phyloP scores from a whole-genome alignment of 2,888 invertebrate species.

The Cybosia mesomella region DNA sequence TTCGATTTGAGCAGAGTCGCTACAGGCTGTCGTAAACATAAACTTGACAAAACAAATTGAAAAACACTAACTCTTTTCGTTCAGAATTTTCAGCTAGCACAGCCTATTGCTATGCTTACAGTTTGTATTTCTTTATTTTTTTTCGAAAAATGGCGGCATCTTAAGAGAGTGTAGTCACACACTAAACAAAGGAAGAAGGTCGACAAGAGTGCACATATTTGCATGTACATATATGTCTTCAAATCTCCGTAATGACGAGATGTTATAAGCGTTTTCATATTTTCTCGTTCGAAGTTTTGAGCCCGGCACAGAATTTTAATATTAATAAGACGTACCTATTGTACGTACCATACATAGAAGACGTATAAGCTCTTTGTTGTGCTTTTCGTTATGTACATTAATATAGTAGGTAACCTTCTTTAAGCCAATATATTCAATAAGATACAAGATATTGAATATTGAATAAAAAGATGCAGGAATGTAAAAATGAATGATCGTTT shows the following conservation, averaged over 20 bases:
- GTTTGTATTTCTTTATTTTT: too few species aligned
- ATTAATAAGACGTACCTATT: slow-evolving; percentile 39
- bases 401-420: slow-evolving; percentile 11
- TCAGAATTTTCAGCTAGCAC: too few species aligned
- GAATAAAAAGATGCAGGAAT: too few species aligned
- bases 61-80: too few species aligned
- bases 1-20: too few species aligned
- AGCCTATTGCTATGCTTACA: too few species aligned
- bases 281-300: slow-evolving; percentile 25
- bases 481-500: too few species aligned
- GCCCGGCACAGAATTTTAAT: slow-evolving; percentile 30
- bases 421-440: neutral
- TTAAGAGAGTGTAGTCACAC: neutral
- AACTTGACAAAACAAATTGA: too few species aligned
- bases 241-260: slow-evolving; percentile 14
- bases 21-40: too few species aligned
- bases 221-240: slow-evolving; percentile 1
- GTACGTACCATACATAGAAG: slow-evolving; percentile 1
- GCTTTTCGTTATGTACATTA: slow-evolving; percentile 21
- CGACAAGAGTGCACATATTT: neutral
- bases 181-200: slow-evolving; percentile 1
- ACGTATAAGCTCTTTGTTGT: slow-evolving; percentile 14
- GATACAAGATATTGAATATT: neutral
- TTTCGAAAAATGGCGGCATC: too few species aligned
- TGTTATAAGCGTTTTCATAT: slow-evolving; percentile 28